Evolutionary conservation across 2,797 vertebrate species (phyloP).

Genomic region (Cynodonichthys magdalenae): DNA sequence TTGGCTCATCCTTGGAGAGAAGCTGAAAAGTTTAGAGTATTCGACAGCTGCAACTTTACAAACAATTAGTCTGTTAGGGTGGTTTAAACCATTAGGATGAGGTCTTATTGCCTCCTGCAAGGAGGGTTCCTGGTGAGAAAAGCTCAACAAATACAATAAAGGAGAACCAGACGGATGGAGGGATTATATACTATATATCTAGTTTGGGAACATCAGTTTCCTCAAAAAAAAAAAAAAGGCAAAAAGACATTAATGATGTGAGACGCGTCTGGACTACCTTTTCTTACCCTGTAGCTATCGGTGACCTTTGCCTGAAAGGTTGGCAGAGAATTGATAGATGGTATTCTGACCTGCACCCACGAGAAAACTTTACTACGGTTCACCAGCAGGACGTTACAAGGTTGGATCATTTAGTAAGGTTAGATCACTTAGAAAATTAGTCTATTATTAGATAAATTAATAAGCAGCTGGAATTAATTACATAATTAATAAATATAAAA

Average conservation of each 20-base stretch:
- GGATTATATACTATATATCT: slow-evolving; percentile 10
- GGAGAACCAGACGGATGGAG: slow-evolving; percentile 1
- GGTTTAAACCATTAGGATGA: slow-evolving; percentile 10
- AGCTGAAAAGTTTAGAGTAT: slow-evolving; percentile 1
- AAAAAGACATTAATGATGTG: slow-evolving; percentile 10
- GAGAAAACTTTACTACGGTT: neutral
- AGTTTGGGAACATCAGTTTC: slow-evolving; percentile 12
- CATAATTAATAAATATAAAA: too few species aligned
- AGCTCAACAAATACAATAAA: neutral
- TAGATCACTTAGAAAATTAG: too few species aligned
- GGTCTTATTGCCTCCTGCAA: neutral
- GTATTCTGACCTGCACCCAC: neutral
- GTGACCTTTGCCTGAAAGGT: neutral
- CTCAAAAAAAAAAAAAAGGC: slow-evolving; percentile 2
- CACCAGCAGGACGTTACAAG: neutral
- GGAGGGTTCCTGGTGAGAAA: slow-evolving; percentile 2
- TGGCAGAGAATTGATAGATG: neutral
- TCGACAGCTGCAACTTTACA: slow-evolving; percentile 12
- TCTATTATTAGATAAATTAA: too few species aligned
- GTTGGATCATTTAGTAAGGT: too few species aligned
- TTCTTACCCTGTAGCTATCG: slow-evolving; percentile 7
- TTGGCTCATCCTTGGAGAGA: slow-evolving; percentile 3
- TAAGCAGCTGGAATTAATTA: too few species aligned
- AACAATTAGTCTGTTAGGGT: slow-evolving; percentile 11
- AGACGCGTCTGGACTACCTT: slow-evolving; percentile 2